These are phyloP conservation scores for Otocyon megalotis DNA, from an alignment of 2,113 vertebrate genomes.

Conservation along the genomic window DNA sequence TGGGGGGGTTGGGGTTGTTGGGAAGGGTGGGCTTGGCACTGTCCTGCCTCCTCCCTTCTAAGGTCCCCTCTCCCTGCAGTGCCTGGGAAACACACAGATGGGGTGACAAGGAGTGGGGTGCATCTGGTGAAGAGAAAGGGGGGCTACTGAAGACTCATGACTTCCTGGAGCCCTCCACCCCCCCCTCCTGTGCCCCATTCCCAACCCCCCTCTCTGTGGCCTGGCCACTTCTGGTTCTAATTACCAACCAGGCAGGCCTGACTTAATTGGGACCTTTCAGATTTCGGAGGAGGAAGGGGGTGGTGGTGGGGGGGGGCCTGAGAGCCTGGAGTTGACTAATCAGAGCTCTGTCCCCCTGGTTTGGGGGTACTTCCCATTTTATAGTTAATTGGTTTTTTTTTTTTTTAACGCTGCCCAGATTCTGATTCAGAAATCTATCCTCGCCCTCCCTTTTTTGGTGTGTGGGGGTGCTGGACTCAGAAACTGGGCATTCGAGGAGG, in stretches of 20 bases:
- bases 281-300: conserved; percentile 71
- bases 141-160: conserved; percentile 61
- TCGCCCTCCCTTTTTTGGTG: not conserved
- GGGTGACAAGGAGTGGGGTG: conserved; percentile 77
- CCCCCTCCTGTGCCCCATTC: conserved; percentile 76
- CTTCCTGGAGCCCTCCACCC: conserved; percentile 77
- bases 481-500: not conserved
- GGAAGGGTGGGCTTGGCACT: not conserved
- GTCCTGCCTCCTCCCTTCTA: not conserved
- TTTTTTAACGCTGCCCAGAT: not conserved
- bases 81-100: conserved; percentile 49
- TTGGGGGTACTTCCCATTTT: conserved; percentile 46
- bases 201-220: conserved; percentile 77
- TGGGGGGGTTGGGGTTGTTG: conserved; percentile 16
- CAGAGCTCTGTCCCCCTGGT: conserved; percentile 37
- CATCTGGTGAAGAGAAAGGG: conserved; percentile 75
- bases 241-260: conserved; percentile 84
- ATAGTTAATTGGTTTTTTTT: conserved; percentile 4
- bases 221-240: conserved; percentile 85
- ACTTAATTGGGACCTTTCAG: conserved; percentile 85
- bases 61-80: not conserved
- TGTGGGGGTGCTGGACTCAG: not conserved
- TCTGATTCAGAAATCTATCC: conserved; percentile 5
- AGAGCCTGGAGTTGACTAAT: conserved; percentile 70
- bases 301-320: not conserved